Evolutionary conservation across 2,113 vertebrate species (phyloP), one percentile per base, ranked within the genome.

Genomic region (Tachuris rubrigastra): DNA sequence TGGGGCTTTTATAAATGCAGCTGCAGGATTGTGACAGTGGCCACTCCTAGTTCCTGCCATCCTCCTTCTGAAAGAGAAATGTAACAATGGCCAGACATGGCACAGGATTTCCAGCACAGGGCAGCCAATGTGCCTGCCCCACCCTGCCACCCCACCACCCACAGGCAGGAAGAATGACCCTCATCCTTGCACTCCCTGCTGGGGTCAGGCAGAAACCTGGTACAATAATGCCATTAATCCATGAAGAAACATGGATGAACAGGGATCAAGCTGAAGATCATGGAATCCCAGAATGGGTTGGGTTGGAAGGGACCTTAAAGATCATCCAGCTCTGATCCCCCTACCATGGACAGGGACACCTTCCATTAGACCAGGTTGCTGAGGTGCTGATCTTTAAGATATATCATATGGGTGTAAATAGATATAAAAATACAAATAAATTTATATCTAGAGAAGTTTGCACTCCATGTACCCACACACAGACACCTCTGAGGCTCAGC

Each of bases 371-470:
- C 15, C 60, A 27, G 59, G 30, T 6, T 42, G 18, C 25, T 3
- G 28, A 33, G 58, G 22, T 21, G 33, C 16, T 47, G 25, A 18
- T 17, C 75, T 47, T 66, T 12, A 19, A 69, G 27, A 31, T 5
- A 5, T 10, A 39, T 10, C 28, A 5, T 2, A 1, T 6, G 52
- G 28, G 60, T 50, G 14, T 14, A 81, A 18, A 71, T 8, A 30
- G 0, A 50, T 1, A 8, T 3, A 37, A 3, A 3, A 0, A 8
- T 3, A 39, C 3, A 33, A 65, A 30, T 37, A 35, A 14, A 11
- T 16, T 14, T 25, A 14, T 30, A 10, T 16, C 9, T 3, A 37
- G 3, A 28, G 37, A 52, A 14, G 20, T 5, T 23, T 2, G 33
- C 8, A 0, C 8, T 41, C 56, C 14, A 2, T 1, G 39, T 10